phyloP scores from a whole-genome alignment of 2,797 vertebrate genomes.

The Falco novaeseelandiae region DNA sequence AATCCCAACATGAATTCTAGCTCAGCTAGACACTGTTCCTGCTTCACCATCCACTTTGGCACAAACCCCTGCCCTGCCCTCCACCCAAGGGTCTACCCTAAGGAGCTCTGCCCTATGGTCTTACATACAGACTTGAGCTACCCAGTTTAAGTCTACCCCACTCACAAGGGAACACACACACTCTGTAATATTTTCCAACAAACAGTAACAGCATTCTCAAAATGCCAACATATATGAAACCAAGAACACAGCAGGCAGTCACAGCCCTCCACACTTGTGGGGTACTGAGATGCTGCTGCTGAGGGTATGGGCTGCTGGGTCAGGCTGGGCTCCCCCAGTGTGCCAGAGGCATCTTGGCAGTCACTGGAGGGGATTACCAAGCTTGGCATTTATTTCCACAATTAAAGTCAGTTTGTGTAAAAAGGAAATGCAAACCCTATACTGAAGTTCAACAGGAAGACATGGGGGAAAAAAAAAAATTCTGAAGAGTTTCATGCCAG shows the following conservation, averaged over 20 bases:
- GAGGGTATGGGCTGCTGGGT: not conserved
- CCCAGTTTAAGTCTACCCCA: not conserved
- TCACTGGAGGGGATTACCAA: not conserved
- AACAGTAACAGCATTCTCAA: not conserved
- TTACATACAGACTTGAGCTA: not conserved
- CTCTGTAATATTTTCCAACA: not conserved
- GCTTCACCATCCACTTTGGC: not conserved
- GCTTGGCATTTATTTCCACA: not conserved
- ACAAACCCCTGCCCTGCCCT: not conserved
- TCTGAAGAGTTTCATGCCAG: not conserved
- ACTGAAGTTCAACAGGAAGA: conserved; percentile 8
- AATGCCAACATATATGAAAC: not conserved
- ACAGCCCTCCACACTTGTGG: not conserved
- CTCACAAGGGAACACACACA: too few relatives aligned
- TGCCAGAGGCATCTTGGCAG: not conserved
- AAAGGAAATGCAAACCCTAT: not conserved
- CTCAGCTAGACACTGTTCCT: not conserved
- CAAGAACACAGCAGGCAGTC: not conserved
- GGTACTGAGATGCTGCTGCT: not conserved
- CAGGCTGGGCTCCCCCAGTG: not conserved
- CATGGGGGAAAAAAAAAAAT: not conserved
- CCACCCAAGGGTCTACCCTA: rapidly evolving
- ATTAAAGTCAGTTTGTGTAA: not conserved
- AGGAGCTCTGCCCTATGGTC: not conserved
- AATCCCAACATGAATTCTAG: not conserved